Evolutionary conservation across 2,888 invertebrate species (phyloP), one percentile per base, ranked within the genome.

Genomic region (Cartodere bifasciata): DNA sequence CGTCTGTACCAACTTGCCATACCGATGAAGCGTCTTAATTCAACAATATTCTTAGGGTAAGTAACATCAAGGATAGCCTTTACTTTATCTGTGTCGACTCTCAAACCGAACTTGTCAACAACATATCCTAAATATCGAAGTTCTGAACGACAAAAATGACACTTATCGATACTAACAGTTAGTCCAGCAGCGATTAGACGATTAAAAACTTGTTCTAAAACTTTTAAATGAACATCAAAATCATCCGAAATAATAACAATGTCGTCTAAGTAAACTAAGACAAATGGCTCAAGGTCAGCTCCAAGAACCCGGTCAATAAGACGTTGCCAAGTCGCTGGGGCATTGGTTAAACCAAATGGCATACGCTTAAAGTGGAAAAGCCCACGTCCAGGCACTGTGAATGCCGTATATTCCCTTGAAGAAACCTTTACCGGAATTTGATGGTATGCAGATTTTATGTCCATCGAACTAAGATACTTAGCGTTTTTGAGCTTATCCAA

Each of bases 41-140:
- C 34, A 4, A 9, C 10, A n/a, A 39, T 24, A 12, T 23, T 32
- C 6, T 14, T 29, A 13, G 36, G 38, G 2, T 35, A 16, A 4
- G 36, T 38, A 10, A 42, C 34, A 23, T 39, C 31, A 4, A 36
- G 4, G 11, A 42, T 41, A 4, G 39, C 36, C 10, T 4, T 32
- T 13, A 43, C 39, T 31, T 44, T 44, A 11, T 44, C 27, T 5
- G 20, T 20, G 13, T 36, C 34, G 2, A 34, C 34, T 16, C 29
- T 34, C 3, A 37, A 15, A 5, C 37, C 35, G 20, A 27, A 22
- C 10, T 16, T 23, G 21, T 30, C 30, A 4, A 37, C 35, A 2
- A 38, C 32, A 23, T 31, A 37, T n/a, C 28, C 34, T 9, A 39
- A 13, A 29, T 36, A 34, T 7, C 13, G 17, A 7, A 34, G 26